phyloP scores from a whole-genome alignment of 2,113 vertebrate species.

The Charadrius vociferus region DNA sequence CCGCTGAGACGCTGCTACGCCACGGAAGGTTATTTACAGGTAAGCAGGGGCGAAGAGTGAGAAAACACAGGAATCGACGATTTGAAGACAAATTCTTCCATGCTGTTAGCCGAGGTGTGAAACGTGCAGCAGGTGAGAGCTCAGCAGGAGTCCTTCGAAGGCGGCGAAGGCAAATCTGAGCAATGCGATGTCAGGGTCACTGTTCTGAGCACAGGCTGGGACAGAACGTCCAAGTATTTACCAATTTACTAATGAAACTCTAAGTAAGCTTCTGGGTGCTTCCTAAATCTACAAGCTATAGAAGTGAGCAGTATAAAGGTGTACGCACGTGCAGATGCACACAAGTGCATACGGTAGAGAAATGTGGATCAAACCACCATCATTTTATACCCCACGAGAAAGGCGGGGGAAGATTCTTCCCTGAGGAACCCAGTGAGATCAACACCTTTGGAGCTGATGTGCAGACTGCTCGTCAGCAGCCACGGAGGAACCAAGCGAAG shows the following conservation, averaged over 20 bases:
- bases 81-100: background rate
- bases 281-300: background rate
- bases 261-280: background rate
- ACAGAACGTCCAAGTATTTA: background rate
- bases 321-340: fast-evolving
- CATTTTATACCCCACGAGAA: fast-evolving
- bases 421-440: no score
- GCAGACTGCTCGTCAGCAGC: no score
- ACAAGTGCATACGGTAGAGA: fast-evolving
- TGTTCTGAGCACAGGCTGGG: background rate
- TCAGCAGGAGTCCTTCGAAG: background rate
- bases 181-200: background rate
- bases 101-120: background rate
- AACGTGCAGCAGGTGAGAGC: background rate
- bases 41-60: background rate
- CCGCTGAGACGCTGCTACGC: background rate
- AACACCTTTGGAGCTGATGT: no score
- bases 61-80: background rate
- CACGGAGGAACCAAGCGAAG: no score
- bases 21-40: background rate
- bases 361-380: fast-evolving
- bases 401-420: background rate
- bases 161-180: background rate
- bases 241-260: background rate
- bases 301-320: background rate